Evolutionary conservation across 2,888 invertebrate genomes (phyloP).

Genomic region (Cynaeus angustus): DNA sequence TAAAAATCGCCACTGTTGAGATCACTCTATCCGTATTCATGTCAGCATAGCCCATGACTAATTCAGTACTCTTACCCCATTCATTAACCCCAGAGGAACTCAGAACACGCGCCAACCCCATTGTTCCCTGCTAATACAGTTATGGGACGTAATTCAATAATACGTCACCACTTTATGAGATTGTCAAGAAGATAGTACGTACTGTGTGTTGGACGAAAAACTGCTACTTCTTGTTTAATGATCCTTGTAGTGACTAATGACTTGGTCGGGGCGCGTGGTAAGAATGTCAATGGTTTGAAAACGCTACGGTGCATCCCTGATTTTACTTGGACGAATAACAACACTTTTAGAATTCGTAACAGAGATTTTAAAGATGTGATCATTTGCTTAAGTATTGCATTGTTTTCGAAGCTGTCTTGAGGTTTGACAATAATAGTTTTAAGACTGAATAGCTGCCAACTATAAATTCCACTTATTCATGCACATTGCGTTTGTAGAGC

Average conservation of each 20-base stretch:
- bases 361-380: neutral
- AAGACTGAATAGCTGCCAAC: constrained; percentile 14
- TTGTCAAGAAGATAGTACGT: constrained; percentile 32
- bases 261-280: constrained; percentile 17
- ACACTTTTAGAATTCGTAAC: neutral
- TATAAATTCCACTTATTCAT: neutral
- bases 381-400: constrained; percentile 6
- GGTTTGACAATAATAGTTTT: constrained; percentile 20
- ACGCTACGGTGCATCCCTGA: constrained; percentile 8
- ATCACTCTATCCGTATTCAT: constrained; percentile 34
- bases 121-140: constrained; percentile 47
- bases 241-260: constrained; percentile 41
- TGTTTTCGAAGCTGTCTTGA: neutral
- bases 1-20: constrained; percentile 26
- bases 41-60: constrained; percentile 42
- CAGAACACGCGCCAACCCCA: constrained; percentile 46
- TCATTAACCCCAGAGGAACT: constrained; percentile 48
- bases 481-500: constrained; percentile 1
- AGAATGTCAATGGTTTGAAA: constrained; percentile 15
- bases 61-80: constrained; percentile 39
- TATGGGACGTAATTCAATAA: constrained; percentile 48
- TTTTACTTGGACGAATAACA: neutral
- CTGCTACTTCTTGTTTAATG: constrained; percentile 33
- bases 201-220: constrained; percentile 21
- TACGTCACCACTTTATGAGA: constrained; percentile 41